These are phyloP conservation scores for Delphinus delphis DNA, from an alignment of 2,113 vertebrate genomes.

Conservation along the genomic window DNA sequence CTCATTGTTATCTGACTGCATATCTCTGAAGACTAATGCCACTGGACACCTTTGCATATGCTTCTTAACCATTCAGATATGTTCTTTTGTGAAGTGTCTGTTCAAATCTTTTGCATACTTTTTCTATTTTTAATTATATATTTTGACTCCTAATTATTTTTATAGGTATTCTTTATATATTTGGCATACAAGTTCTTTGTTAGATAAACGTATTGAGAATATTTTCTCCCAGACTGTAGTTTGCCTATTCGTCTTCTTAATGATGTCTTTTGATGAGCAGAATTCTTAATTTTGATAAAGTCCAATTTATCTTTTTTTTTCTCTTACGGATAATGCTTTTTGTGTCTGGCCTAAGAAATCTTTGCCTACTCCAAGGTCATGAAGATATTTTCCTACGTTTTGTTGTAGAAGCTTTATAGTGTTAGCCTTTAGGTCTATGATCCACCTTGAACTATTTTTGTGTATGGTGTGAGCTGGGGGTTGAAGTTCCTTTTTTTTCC, in stretches of 20 bases:
- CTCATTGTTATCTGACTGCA: background rate
- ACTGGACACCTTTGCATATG: background rate
- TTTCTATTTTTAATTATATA: background rate
- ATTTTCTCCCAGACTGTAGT: background rate
- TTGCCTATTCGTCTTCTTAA: background rate
- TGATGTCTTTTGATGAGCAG: background rate
- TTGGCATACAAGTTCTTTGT: background rate
- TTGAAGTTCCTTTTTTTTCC: background rate
- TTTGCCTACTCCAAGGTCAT: background rate
- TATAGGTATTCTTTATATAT: background rate
- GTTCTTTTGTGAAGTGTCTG: background rate
- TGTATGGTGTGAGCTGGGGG: background rate
- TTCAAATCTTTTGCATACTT: background rate
- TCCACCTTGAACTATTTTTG: background rate
- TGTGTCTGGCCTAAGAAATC: background rate
- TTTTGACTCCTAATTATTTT: background rate
- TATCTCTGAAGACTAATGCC: conserved; percentile 18
- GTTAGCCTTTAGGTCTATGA: background rate
- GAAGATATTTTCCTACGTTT: background rate
- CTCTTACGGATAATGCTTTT: background rate
- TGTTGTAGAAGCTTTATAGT: background rate
- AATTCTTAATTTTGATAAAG: conserved; percentile 18
- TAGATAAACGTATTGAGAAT: conserved; percentile 16
- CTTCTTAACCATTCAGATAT: background rate
- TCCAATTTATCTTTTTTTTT: background rate